Evolutionary conservation across 2,113 vertebrate species (phyloP).

Genomic region (Garra rufa): DNA sequence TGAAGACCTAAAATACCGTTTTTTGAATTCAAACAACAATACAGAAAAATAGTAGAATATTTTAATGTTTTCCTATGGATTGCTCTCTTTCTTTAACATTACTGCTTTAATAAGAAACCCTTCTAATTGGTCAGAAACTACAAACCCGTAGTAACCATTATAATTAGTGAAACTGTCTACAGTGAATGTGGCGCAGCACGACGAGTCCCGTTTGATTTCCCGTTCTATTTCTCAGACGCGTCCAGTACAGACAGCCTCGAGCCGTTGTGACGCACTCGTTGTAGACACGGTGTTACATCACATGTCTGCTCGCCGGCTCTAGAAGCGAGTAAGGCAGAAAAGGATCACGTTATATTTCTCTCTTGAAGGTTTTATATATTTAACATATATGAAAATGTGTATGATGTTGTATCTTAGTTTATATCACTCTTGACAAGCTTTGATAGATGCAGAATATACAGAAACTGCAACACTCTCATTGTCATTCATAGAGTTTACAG

Average conservation of each 20-base stretch:
- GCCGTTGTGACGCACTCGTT: background rate
- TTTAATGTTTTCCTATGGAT: background rate
- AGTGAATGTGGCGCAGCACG: background rate
- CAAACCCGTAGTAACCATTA: background rate
- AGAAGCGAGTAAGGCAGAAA: background rate
- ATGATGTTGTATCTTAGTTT: too few relatives aligned
- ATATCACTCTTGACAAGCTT: background rate
- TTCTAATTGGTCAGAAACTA: background rate
- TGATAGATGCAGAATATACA: background rate
- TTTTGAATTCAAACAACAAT: background rate
- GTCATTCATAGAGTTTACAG: background rate
- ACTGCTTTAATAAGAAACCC: background rate
- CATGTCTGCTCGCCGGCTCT: background rate
- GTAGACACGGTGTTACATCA: background rate
- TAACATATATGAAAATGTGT: background rate
- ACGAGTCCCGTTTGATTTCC: background rate
- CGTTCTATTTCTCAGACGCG: background rate
- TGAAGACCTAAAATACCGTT: background rate
- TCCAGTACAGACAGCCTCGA: background rate
- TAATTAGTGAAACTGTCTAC: background rate
- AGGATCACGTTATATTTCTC: background rate
- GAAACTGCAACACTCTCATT: background rate
- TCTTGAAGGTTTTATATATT: background rate
- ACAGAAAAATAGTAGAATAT: background rate
- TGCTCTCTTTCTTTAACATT: background rate